Base-by-base conservation (phyloP, 1,140 invertebrate species). In the Cyphomyrmex costatus region DNA sequence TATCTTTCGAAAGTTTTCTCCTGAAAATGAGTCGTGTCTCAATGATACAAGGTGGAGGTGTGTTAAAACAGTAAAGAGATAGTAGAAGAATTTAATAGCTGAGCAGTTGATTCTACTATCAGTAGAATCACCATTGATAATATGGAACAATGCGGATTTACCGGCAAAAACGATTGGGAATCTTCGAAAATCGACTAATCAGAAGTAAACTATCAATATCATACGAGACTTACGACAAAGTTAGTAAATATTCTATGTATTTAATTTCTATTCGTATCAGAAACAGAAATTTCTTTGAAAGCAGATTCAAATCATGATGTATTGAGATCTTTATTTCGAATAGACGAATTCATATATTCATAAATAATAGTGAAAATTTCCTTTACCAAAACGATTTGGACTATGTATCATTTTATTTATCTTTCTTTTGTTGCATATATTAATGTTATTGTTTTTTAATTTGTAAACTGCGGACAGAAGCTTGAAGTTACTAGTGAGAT, bases 111-210 rank as follows among this genome's bases (percentile, higher is more conserved):
- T 42, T 16, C 14, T 49, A 16, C 8, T 16, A 49, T 16, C 8
- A 42, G 8, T 42, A 42, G 46, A 49, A 16, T 49, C 46, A 16
- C 14, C 8, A 49, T 49, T 49, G 12, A 16, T 49, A 5, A 49
- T 3, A 97, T 97, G 10, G 97, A 96, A 90, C 95, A 97, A 86
- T 96, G 96, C 60, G 96, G 96, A 77, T 92, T 98, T 68, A 95
- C 95, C 83, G 97, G 97, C 1, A 95, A 96, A 88, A 95, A 96
- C 89, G 96, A 96, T 65, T 96, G 96, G 95, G 97, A 97, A 92
- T 95, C 96, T 87, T 92, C 97, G 65, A 95, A 96, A 93, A 96
- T 97, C 70, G 97, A 97, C 92, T n/a, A n/a, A n/a, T n/a, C n/a
- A n/a, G n/a, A n/a, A n/a, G n/a, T 95, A 96, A 58, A 94, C 96